A percentile compares a stretch with the other conserved stretches of the same genome.
phyloP scores from a whole-genome alignment of 2,797 vertebrate species.

The Lutjanus argentimaculatus region DNA sequence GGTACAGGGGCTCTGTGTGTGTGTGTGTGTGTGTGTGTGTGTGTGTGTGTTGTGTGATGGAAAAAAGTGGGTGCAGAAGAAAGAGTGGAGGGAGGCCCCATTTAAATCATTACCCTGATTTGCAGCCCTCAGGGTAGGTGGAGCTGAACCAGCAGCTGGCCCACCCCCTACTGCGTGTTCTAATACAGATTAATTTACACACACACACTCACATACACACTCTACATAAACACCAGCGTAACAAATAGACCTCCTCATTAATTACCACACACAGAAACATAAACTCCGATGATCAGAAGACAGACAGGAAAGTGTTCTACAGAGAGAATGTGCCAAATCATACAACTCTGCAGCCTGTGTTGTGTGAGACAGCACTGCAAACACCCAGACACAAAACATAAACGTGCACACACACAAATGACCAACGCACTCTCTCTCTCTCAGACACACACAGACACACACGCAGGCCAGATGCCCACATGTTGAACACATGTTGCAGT shows the following conservation, averaged over 20 bases:
- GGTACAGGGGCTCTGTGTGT: slow-evolving; percentile 42
- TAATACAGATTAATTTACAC: slow-evolving; percentile 75
- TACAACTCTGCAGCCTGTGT: slow-evolving; percentile 69
- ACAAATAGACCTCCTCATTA: slow-evolving; percentile 71
- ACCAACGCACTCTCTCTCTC: slow-evolving; percentile 7
- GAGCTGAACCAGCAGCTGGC: slow-evolving; percentile 74
- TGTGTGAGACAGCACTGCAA: slow-evolving; percentile 63
- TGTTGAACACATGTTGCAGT: slow-evolving; percentile 87
- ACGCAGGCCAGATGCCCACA: slow-evolving; percentile 72
- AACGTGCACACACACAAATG: slow-evolving; percentile 47
- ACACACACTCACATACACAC: slow-evolving; percentile 44
- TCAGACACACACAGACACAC: slow-evolving; percentile 20
- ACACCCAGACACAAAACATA: slow-evolving; percentile 50
- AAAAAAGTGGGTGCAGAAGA: slow-evolving; percentile 62
- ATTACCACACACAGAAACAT: slow-evolving; percentile 73
- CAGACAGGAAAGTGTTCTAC: slow-evolving; percentile 64
- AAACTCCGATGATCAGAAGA: slow-evolving; percentile 51
- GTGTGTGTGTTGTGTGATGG: slow-evolving; percentile 17
- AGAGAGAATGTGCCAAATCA: slow-evolving; percentile 72
- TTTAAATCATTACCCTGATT: slow-evolving; percentile 87
- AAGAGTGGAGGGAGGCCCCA: slow-evolving; percentile 75
- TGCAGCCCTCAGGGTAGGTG: slow-evolving; percentile 78
- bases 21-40: slow-evolving; percentile 32
- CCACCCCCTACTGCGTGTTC: slow-evolving; percentile 76
- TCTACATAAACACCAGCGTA: slow-evolving; percentile 57